phyloP scores from a whole-genome alignment of 2,797 vertebrate genomes.

The Sebastes diaconus region DNA sequence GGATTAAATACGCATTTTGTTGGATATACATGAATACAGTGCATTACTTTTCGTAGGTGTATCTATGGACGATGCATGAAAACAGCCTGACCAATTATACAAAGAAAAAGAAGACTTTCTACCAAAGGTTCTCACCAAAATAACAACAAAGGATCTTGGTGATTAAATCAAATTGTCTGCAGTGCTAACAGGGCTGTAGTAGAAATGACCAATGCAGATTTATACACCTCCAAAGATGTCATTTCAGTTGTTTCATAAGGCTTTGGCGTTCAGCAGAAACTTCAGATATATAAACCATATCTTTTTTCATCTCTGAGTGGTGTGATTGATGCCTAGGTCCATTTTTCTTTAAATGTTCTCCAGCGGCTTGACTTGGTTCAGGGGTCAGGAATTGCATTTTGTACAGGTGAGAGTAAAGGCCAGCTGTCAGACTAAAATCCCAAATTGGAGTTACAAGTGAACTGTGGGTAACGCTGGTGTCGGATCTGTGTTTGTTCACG shows the following conservation, averaged over 20 bases:
- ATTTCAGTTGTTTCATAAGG: neutral
- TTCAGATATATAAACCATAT: neutral
- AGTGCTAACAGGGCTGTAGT: neutral
- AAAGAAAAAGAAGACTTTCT: neutral
- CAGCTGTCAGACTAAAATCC: constrained; percentile 46
- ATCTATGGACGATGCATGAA: too few species aligned
- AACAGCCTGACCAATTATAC: too few species aligned
- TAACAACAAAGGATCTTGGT: neutral
- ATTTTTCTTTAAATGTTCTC: constrained; percentile 29
- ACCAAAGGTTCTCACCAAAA: neutral
- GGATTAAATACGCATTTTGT: too few species aligned
- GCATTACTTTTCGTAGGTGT: too few species aligned
- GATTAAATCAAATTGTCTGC: neutral
- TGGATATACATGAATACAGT: too few species aligned
- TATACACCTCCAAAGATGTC: neutral
- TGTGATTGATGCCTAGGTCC: constrained; percentile 21
- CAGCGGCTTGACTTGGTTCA: constrained; percentile 20
- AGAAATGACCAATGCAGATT: neutral
- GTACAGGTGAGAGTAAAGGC: constrained; percentile 56
- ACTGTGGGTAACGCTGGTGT: constrained; percentile 17
- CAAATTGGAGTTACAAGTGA: constrained; percentile 45
- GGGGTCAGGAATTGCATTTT: constrained; percentile 50
- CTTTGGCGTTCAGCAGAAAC: neutral
- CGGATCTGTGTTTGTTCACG: constrained; percentile 33
- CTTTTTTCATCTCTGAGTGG: neutral